Percentiles rank a stretch among this genome's conserved stretches.
These are phyloP conservation scores for Semaprochilodus insignis DNA, from an alignment of 2,797 vertebrate species.

Conservation along the genomic window DNA sequence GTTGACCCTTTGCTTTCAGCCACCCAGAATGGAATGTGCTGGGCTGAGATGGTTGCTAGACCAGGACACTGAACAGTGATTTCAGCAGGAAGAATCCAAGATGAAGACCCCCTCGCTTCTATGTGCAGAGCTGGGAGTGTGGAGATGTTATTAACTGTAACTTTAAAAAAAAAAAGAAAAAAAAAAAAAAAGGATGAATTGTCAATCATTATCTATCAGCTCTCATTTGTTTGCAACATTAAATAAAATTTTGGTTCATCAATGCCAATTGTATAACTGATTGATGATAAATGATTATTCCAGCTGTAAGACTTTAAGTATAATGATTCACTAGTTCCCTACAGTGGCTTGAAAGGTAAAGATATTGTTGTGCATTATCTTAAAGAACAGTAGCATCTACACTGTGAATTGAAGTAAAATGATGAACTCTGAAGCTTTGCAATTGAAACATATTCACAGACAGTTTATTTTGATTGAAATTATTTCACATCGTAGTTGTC, in stretches of 20 bases:
- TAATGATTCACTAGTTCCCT: too few species aligned
- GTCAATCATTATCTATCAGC: neutral
- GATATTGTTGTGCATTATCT: neutral
- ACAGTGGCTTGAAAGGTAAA: neutral
- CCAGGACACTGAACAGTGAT: neutral
- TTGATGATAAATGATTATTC: neutral
- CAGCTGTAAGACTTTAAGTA: neutral
- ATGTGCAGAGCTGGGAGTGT: constrained; percentile 8
- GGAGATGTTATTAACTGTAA: neutral
- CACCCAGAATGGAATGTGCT: neutral
- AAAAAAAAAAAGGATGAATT: neutral
- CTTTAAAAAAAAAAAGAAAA: neutral
- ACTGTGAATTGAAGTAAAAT: neutral
- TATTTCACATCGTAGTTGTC: constrained; percentile 91
- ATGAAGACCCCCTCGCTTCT: neutral
- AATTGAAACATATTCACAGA: constrained; percentile 92
- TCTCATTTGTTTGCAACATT: constrained; percentile 11
- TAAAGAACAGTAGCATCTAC: neutral
- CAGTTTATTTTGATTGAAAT: constrained; percentile 98
- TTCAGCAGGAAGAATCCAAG: neutral
- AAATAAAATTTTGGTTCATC: constrained; percentile 25
- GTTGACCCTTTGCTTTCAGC: constrained; percentile 18
- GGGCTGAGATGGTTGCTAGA: neutral
- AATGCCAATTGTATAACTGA: constrained; percentile 4
- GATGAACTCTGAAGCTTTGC: constrained; percentile 53